Base-by-base conservation (phyloP, 2,797 vertebrate genomes). In the Sebastes cheni region DNA sequence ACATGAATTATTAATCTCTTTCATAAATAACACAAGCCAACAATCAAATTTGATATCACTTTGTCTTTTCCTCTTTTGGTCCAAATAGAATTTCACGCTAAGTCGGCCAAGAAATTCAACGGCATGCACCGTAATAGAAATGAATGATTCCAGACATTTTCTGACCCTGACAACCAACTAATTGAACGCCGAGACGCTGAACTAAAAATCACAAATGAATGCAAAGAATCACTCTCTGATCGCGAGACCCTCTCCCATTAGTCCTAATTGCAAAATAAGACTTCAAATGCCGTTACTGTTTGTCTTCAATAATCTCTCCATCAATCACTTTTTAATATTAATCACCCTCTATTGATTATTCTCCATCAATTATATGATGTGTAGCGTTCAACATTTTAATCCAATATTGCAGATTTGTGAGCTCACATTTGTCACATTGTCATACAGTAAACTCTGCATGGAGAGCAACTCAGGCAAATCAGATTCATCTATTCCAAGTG, bases 161-260 rank as follows among this genome's bases (percentile, higher is more conserved):
- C 55, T 79, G 36, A 71, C 65, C 73, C 68, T 30, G 73, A 55
- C 69, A 54, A 70, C 50, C 7, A 11, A 59, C 36, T 55, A 22
- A 88, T 55, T 79, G 72, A 79, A 78, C 52, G 64, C 65, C 34
- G 23, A 70, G 67, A 16, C 0, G 22, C 81, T n/a, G 39, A 29
- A 42, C 62, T 67, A 77, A 88, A 68, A 56, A 39, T 80, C 74
- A 90, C 50, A 76, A 81, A 89, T 82, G 72, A 82, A 74, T 70
- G 54, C 46, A 70, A 60, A 79, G 10, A 77, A 73, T 52, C 56
- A n/a, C 23, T 75, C 46, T 72, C 29, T 68, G 59, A 71, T 75
- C 4, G 12, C 64, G 20, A 72, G 58, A 70, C 9, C 54, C 34
- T 36, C 18, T 59, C 50, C 52, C 64, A 77, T 81, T 72, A 79